Conservation (phyloP, 1,140 invertebrate genomes). For the Vollenhovia emeryi region DNA sequence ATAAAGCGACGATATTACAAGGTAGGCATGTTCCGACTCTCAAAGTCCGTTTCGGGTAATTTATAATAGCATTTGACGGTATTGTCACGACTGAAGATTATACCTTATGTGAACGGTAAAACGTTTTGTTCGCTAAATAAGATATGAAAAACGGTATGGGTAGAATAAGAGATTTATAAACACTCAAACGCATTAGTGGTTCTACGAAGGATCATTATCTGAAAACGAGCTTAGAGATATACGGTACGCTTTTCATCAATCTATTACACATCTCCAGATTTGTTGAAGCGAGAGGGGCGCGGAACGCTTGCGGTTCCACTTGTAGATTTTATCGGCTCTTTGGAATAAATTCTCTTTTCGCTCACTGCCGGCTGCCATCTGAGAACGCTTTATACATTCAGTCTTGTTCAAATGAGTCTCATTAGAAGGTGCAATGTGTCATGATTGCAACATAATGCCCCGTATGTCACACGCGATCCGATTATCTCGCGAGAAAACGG, state of each 20-base stretch:
- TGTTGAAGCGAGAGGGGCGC: neutral
- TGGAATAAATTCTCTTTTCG: neutral
- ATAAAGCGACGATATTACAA: slow-evolving; percentile 3
- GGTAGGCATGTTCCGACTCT: neutral
- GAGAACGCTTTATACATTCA: neutral
- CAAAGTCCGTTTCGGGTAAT: neutral
- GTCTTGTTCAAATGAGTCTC: neutral
- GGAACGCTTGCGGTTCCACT: neutral
- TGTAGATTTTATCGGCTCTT: neutral
- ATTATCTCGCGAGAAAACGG: slow-evolving; percentile 27
- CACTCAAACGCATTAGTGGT: neutral
- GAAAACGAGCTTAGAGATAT: neutral
- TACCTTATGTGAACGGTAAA: neutral
- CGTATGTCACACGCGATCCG: neutral
- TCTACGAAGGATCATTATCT: neutral
- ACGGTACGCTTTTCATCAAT: neutral
- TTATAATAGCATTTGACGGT: neutral
- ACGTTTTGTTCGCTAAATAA: neutral
- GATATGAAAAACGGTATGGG: neutral
- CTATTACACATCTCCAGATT: neutral
- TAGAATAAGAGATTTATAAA: neutral
- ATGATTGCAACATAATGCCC: neutral
- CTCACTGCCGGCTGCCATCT: neutral
- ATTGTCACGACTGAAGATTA: neutral
- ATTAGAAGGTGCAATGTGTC: neutral